Evolutionary conservation across 2,797 vertebrate genomes (phyloP).

Genomic region (Cryptoprocta ferox): DNA sequence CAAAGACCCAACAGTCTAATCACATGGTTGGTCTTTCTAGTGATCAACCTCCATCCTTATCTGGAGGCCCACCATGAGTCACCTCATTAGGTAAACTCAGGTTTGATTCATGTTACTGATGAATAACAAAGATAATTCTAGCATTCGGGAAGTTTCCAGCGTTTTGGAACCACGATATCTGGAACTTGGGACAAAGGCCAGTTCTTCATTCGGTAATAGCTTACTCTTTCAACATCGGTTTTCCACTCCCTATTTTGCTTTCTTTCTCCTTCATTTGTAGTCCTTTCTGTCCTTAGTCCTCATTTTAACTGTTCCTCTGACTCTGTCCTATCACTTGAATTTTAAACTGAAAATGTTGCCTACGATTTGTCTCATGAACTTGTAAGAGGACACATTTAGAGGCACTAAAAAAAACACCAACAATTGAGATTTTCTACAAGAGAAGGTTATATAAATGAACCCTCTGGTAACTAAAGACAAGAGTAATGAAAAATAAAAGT

Average conservation of each 20-base stretch:
- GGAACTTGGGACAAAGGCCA: neutral
- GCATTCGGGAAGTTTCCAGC: neutral
- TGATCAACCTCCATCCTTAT: neutral
- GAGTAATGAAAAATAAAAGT: neutral
- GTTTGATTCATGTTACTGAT: neutral
- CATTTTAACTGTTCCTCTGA: neutral
- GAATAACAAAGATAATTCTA: neutral
- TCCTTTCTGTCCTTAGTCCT: neutral
- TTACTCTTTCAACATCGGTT: neutral
- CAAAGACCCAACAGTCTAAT: neutral
- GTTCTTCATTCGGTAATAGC: neutral
- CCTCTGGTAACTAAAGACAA: neutral
- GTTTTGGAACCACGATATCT: neutral
- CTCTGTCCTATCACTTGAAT: neutral
- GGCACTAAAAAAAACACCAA: neutral
- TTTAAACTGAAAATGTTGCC: neutral
- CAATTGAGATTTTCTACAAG: neutral
- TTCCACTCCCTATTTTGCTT: neutral
- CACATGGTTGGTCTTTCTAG: neutral
- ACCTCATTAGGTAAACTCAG: neutral
- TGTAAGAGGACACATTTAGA: neutral
- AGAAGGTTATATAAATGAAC: neutral
- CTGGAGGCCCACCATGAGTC: neutral
- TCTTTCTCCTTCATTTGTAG: neutral
- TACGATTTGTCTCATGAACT: neutral